Evolutionary conservation across 2,797 vertebrate species (phyloP), one percentile per base, ranked within the genome.

Genomic region (Orientallactaga sibirica): DNA sequence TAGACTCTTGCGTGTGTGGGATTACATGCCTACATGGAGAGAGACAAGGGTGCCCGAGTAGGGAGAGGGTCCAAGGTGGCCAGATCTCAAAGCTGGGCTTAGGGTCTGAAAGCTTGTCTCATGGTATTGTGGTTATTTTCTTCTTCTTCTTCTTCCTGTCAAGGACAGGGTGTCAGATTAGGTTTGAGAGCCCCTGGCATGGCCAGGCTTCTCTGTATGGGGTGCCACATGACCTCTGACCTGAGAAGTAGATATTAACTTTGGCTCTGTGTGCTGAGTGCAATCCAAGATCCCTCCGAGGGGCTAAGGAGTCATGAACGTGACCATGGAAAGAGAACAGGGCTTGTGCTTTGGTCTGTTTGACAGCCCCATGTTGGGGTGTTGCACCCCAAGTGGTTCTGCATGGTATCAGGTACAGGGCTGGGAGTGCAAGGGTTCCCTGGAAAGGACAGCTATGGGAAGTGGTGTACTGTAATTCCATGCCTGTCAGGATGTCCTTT

Each of bases 331-430:
- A 64, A 58, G 90, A 37, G 41, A 48, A 58, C 33, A 2, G 68
- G 77, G 90, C 29, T 62, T 33, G 67, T 16, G 14, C 61, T 1
- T 27, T 0, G 0, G 5, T 92, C 61, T 33, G 3, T 43, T 71
- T 12, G 0, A 10, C n/a, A 0, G 1, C 14, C 29, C 37, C 33
- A 18, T 0, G 1, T 5, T 16, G 14, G 64, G 84, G 19, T 41
- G 0, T 27, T 48, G 4, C 7, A 25, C 37, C 9, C 75, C 58
- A 12, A 20, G 75, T 6, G 24, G 68, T 88, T 80, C 70, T 92
- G 77, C 73, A 41, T 86, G 24, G 24, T 16, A 12, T 41, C 16
- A n/a, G 62, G 43, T 20, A 4, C 29, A 41, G 80, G 70, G 14
- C 43, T 1, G 27, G 79, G 68, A 37, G n/a, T n/a, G 12, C 0